Evolutionary conservation across 2,888 invertebrate species (phyloP), one percentile per base, ranked within the genome.

Genomic region (Galerucella calmariensis): DNA sequence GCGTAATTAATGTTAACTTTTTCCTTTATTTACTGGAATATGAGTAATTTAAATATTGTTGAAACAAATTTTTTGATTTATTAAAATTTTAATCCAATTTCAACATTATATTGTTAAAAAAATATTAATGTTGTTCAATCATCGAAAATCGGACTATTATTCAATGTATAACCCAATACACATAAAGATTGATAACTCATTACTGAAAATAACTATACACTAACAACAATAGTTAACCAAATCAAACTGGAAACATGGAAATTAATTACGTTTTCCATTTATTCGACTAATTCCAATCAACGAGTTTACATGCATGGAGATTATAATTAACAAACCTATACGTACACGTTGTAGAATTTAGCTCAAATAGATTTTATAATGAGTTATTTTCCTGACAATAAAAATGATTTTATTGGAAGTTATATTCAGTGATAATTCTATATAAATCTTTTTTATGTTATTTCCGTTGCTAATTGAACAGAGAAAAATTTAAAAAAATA

Each of bases 261-360:
- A 56, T 56, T 56, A 56, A 56, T 56, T 56, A 56, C 56, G 56
- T 56, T 56, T 56, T 56, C 56, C 20, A 56, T 56, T 56, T 56
- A 56, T 56, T 56, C 56, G 56, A 56, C 16, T 56, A 56, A 56
- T 56, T 56, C 56, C 16, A 56, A 56, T 56, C 56, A 56, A 56
- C 56, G 56, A 56, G 56, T 56, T 56, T 56, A 56, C 56, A 16
- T 56, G 56, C 16, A 56, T 56, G 56, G 20, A 56, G 56, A 56
- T 56, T 20, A 56, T 56, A 56, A 56, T 56, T 56, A 56, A 56
- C 56, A 56, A 56, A 56, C 56, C 16, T 20, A 16, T 56, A 56
- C 10, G 56, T 56, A 56, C 56, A 20, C 53, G 16, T 53, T 56
- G 16, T 56, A 16, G 56, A 20, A 56, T 56, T 20, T 11, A 16